Percentiles rank a stretch among this genome's conserved stretches.
phyloP scores from a whole-genome alignment of 2,888 invertebrate genomes.

The Ischnura elegans region DNA sequence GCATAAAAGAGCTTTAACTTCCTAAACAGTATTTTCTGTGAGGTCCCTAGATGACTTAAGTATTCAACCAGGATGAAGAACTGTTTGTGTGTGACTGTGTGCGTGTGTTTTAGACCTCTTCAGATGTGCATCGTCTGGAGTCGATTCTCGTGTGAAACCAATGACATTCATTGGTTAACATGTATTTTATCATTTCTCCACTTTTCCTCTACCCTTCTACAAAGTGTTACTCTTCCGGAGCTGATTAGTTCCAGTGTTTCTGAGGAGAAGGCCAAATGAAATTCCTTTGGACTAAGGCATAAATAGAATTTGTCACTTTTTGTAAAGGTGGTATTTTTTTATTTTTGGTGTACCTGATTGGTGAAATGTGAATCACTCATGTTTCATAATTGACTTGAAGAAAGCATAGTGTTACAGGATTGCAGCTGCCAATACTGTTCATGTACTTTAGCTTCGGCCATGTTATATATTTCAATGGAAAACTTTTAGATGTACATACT shows the following conservation, averaged over 20 bases:
- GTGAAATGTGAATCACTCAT: conserved; percentile 44
- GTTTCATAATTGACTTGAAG: conserved; percentile 49
- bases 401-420: conserved; percentile 33
- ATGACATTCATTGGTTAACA: conserved; percentile 49
- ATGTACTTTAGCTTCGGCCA: conserved; percentile 33
- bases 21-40: conserved; percentile 41
- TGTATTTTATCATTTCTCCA: conserved; percentile 56
- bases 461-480: conserved; percentile 24
- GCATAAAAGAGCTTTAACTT: neutral
- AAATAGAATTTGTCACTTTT: conserved; percentile 58
- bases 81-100: too few species aligned
- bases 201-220: conserved; percentile 32
- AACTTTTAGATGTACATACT: conserved; percentile 13
- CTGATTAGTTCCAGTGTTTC: neutral
- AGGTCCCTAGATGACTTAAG: conserved; percentile 11
- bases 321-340: conserved; percentile 61
- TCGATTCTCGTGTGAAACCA: conserved; percentile 4
- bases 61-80: conserved; percentile 7
- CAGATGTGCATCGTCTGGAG: conserved; percentile 25
- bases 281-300: neutral
- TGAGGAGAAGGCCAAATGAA: neutral
- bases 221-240: conserved; percentile 58
- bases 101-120: conserved; percentile 12
- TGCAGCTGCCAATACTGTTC: neutral
- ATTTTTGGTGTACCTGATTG: conserved; percentile 65